Evolutionary conservation across 2,113 vertebrate species (phyloP), one percentile per base, ranked within the genome.

Genomic region (Dasyprocta punctata): DNA sequence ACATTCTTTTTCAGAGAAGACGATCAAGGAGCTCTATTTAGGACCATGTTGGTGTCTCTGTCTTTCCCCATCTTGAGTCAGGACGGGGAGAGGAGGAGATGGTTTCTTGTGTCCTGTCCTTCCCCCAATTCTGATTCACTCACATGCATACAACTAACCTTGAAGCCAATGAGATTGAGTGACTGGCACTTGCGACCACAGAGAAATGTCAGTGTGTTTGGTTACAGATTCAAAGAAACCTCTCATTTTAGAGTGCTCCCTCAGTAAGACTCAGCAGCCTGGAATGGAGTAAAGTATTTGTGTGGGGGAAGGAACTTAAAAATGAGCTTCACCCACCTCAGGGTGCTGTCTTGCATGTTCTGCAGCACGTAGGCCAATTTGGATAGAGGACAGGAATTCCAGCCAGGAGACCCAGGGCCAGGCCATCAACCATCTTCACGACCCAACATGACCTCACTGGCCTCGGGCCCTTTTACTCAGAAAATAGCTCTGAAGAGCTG

Each of bases 161-260:
- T 94, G 90, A 95, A 95, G 92, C 92, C 0, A 7, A 77, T 86
- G 96, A 77, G 73, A 93, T 7, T 95, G 97, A 91, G 91, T 96
- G 97, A 94, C 91, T 94, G 95, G 95, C 97, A 84, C 82, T 98
- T 96, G 93, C 89, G 82, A 96, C 96, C 95, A 95, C 95, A 97
- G 96, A 98, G 96, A 96, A 97, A 96, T 96, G 91, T 97, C 93
- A 96, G 95, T 97, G 95, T 97, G 87, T 97, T 97, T 97, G 97
- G 97, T 97, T 97, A 97, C 97, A 98, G 96, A 94, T 84, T 85
- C 91, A 96, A 98, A 96, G 94, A 97, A 98, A 94, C 95, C 83
- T 97, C 95, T 92, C 96, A 95, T 97, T 97, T 96, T 98, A 98
- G 95, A 97, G 92, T 83, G 56, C 83, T 96, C 95, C 81, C 94